Evolutionary conservation across 2,113 vertebrate species (phyloP), one percentile per base, ranked within the genome.

Genomic region (Alethe diademata): DNA sequence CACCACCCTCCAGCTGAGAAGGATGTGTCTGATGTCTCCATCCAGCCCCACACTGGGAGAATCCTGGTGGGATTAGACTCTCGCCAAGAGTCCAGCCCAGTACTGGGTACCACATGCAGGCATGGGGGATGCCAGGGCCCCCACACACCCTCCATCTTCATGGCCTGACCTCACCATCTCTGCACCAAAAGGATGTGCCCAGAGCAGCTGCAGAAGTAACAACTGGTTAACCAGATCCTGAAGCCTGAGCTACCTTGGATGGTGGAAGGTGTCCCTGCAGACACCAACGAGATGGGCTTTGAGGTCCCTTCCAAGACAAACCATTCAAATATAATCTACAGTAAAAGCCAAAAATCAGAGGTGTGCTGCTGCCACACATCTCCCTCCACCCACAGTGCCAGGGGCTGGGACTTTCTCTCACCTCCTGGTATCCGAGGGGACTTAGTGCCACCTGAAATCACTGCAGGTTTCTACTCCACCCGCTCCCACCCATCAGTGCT

Each of bases 81-180:
- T 14, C 45, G 61, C 14, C 54, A 56, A 33, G 20, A 56, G 14
- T 33, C 54, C 22, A 36, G 1, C 23, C 17, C 76, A 85, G 48
- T 23, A 33, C 15, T 4, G 12, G 29, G 33, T 72, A 58, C 29
- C 19, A 12, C 4, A 3, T 0, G 3, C 0, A 0, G 16, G 2
- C 25, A 15, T 3, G 28, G 5, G 14, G 12, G 17, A 26, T 43
- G 17, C 5, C 5, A 0, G 40, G n/a, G 24, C 4, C 26, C 11
- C 29, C 18, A 6, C 12, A 19, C 8, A 28, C 15, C 54, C 17
- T 31, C 26, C 36, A 40, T 40, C 76, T 56, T 48, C 22, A 2
- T 2, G 22, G 58, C 45, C 83, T 45, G 17, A 50, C 5, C 3
- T 25, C 48, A 29, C n/a, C 23, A 33, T 26, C 60, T 83, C 45